Base-by-base conservation (phyloP, 2,797 vertebrate genomes). In the Denticeps clupeoides region DNA sequence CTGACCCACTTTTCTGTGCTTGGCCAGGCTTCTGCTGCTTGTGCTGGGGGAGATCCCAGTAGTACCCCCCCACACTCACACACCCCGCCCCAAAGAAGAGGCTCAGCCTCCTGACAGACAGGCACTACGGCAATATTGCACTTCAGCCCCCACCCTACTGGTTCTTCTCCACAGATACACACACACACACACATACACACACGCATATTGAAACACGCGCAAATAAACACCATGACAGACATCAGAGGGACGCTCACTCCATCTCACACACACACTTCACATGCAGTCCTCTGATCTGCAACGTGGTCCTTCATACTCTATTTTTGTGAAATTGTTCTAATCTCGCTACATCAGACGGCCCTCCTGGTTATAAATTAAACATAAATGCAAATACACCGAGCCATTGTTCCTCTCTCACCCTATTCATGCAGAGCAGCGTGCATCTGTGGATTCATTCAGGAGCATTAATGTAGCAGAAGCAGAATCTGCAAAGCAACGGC, bases 361-460 rank as follows among this genome's bases (percentile, higher is more conserved):
- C 81, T 73, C 78, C 78, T 81, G 71, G 82, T 83, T 82, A 83
- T 85, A 85, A 85, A 85, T 85, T 85, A 85, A 82, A 85, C 82
- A 85, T 85, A 79, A 78, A 85, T 85, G 82, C 80, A 82, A 85
- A 85, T 83, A 76, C 74, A 73, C 76, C 70, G 74, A 79, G 78
- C 79, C 76, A 82, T 81, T 80, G 81, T 80, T 79, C 75, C 74
- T 71, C 70, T 71, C 58, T 56, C 71, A 35, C 56, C 72, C 79
- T 49, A 77, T 80, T 82, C 78, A 82, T 78, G 81, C 73, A 79
- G 74, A 82, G 80, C 79, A 74, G 78, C 75, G 73, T 80, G 77
- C 35, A 21, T 82, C 79, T 80, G 71, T 57, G 73, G 80, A 85
- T 82, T 83, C 82, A 82, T 80, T 78, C 75, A 69, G 77, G 78